Percentiles rank a stretch among this genome's conserved stretches.
These are phyloP conservation scores for Morus bassanus DNA, from an alignment of 2,797 vertebrate species.

Conservation along the genomic window DNA sequence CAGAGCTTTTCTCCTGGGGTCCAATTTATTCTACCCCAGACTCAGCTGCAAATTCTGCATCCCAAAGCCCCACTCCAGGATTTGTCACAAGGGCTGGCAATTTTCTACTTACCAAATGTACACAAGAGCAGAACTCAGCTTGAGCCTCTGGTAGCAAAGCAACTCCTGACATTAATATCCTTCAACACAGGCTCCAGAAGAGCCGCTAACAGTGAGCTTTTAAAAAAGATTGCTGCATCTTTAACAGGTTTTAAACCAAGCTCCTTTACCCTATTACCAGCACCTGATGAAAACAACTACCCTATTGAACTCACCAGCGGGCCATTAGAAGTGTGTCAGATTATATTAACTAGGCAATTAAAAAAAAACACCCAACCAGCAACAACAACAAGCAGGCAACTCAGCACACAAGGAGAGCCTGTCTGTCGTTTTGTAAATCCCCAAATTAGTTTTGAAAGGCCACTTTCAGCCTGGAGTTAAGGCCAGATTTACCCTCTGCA, in stretches of 20 bases:
- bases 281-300: conserved; percentile 51
- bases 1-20: not conserved
- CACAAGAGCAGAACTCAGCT: not conserved
- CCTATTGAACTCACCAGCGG: conserved; percentile 49
- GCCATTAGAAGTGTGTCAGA: conserved; percentile 55
- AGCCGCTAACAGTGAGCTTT: not conserved
- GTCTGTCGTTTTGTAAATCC: conserved; percentile 60
- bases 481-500: conserved; percentile 58
- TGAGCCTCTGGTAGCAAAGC: not conserved
- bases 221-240: conserved; percentile 20
- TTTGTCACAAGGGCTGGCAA: not conserved
- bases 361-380: conserved; percentile 38
- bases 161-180: conserved; percentile 42
- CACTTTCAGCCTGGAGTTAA: conserved; percentile 71
- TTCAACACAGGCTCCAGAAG: conserved; percentile 17
- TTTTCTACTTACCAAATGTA: not conserved
- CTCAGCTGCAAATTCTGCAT: not conserved
- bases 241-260: conserved; percentile 41
- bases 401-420: conserved; percentile 8
- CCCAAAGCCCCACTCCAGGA: not conserved
- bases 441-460: conserved; percentile 72
- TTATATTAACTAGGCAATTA: conserved; percentile 64
- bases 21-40: not conserved
- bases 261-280: conserved; percentile 40
- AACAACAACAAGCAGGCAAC: conserved; percentile 33